phyloP scores from a whole-genome alignment of 2,888 invertebrate species.

The Ophion ellenae region DNA sequence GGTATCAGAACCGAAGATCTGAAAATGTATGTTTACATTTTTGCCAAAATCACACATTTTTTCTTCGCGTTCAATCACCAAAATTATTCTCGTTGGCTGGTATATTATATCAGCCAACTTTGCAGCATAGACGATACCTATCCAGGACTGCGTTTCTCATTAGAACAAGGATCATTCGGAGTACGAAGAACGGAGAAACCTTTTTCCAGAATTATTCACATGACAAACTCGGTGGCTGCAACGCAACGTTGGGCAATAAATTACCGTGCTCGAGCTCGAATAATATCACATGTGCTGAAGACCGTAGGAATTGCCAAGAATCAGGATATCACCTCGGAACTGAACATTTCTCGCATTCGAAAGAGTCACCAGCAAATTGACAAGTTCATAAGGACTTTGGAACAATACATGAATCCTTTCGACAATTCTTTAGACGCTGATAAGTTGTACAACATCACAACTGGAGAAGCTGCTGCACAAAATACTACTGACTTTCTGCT shows the following conservation, averaged over 20 bases:
- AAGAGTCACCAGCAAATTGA: constrained; percentile 17
- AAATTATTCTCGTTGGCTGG: too few relatives aligned
- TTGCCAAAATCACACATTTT: too few relatives aligned
- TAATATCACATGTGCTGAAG: constrained; percentile 62
- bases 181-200: constrained; percentile 54
- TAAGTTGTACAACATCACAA: constrained; percentile 33
- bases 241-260: constrained; percentile 69
- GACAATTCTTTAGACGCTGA: constrained; percentile 27
- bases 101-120: too few relatives aligned
- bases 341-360: constrained; percentile 47
- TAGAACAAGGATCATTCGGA: constrained; percentile 34
- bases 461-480: constrained; percentile 40
- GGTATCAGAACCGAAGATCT: too few relatives aligned
- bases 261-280: constrained; percentile 62
- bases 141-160: constrained; percentile 66
- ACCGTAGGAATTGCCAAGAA: constrained; percentile 48
- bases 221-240: constrained; percentile 56
- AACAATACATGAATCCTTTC: constrained; percentile 70
- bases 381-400: constrained; percentile 41
- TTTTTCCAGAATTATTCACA: constrained; percentile 67
- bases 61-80: too few relatives aligned
- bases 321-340: constrained; percentile 49
- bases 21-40: too few relatives aligned
- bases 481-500: constrained; percentile 26
- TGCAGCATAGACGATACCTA: too few relatives aligned